Base-by-base conservation (phyloP, 2,113 vertebrate genomes). In the Felis chaus region DNA sequence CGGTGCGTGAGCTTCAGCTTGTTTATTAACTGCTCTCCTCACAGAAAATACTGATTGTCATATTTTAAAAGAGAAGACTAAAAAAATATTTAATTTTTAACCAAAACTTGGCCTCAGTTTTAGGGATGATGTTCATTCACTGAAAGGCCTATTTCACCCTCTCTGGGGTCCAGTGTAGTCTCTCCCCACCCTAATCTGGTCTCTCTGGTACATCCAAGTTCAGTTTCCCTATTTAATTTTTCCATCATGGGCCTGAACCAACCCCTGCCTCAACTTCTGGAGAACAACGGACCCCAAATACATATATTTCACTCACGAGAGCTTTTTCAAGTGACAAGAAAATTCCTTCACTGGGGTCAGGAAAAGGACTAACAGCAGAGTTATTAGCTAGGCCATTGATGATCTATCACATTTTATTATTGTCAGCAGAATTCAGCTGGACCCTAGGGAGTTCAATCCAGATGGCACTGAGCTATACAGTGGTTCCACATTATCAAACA, bases 271-370 rank as follows among this genome's bases (percentile, higher is more conserved):
- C 89, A 61, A 71, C 15, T 71, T 78, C 84, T 66, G 84, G 79
- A 84, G 86, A 93, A 78, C 48, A 84, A 16, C 55, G 25, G 45
- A 25, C 63, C 63, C 79, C 61, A 81, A 82, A 41, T 19, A n/a
- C 39, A 36, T 65, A 36, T 68, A 83, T 91, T 27, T 93, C 53
- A 87, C 81, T 97, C 65, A 66, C 0, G 3, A 48, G 27, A 55
- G 69, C 13, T 83, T 90, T 88, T 83, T 90, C 65, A 80, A 66
- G n/a, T 23, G 87, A 87, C 36, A 71, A 90, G 83, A 76, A 91
- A 80, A 84, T n/a, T 25, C 23, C 88, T 90, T 89, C 50, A 41
- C 25, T 19, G 25, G 57, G 53, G 55, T 94, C 74, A 97, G 87
- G 57, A 81, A 94, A 92, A 90, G 61, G 36, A 73, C 86, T 39